Base-by-base conservation (phyloP, 2,888 invertebrate species). In the Spodoptera exigua region DNA sequence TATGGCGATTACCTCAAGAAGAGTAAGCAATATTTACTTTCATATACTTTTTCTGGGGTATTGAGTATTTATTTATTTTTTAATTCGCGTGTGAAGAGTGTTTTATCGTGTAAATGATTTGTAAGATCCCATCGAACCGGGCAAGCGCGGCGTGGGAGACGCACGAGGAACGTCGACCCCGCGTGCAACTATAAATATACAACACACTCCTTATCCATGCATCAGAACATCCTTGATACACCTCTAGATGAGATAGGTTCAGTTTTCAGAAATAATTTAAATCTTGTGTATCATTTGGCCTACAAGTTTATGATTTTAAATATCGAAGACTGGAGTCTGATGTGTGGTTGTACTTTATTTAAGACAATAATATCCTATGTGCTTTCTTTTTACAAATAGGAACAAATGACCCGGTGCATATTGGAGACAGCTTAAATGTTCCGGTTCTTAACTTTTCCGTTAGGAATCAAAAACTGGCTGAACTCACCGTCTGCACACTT, bases 181-280 rank as follows among this genome's bases (percentile, higher is more conserved):
- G 89, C 84, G 79, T 83, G 84, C 82, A 80, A 85, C 93, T 93
- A 93, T 91, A 91, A 93, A 93, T 93, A 91, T 83, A 89, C 87
- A 83, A 74, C 81, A 78, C 78, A 77, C 79, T 86, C 81, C 84
- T 88, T 87, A 88, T 89, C 86, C 90, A 86, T 85, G 86, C 86
- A 85, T 78, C 79, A 70, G 77, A 83, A 82, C 74, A 84, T 78
- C 82, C 80, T 82, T 81, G 82, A 82, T 84, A 75, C 72, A 68
- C 60, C 76, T 74, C 74, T 77, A 77, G 63, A 61, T 61, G 57
- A 70, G 47, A 55, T 54, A 36, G 43, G 13, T 60, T 58, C n/a
- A 40, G 43, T 58, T 60, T 56, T 56, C 55, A 53, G 40, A 37
- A 45, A 44, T 47, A 27, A 53, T 51, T 40, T 37, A 41, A 18